Evolutionary conservation across 2,113 vertebrate genomes (phyloP).

Genomic region (Alosa alosa): DNA sequence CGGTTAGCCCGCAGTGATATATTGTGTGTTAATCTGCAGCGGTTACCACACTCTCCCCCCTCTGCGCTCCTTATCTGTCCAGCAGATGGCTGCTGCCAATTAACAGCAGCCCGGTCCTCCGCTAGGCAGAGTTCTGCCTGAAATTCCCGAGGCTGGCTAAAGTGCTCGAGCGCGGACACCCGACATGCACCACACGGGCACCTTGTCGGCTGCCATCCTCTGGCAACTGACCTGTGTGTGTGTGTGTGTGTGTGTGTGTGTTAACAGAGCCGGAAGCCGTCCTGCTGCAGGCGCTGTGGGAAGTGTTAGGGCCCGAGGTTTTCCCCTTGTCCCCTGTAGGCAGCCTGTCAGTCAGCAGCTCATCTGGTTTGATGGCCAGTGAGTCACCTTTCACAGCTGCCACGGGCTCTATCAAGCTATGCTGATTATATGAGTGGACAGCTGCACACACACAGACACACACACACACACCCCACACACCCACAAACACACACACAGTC

Average conservation of each 20-base stretch:
- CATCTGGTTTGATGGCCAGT: background rate
- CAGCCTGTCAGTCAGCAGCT: background rate
- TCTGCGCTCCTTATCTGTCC: background rate
- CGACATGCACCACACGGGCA: background rate
- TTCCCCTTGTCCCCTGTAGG: background rate
- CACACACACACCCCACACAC: background rate
- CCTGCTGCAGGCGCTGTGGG: too few relatives aligned
- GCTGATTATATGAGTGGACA: background rate
- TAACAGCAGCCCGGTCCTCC: background rate
- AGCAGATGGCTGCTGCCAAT: background rate
- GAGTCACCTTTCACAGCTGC: background rate
- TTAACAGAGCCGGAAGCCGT: too few relatives aligned
- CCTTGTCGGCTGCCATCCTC: background rate
- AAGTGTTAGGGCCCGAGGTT: background rate
- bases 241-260: background rate
- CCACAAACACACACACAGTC: background rate
- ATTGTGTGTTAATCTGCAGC: background rate
- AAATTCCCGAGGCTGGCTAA: background rate
- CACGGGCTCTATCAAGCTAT: background rate
- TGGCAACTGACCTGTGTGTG: background rate
- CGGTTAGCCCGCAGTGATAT: background rate
- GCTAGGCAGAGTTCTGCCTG: background rate
- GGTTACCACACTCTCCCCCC: background rate
- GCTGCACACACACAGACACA: background rate
- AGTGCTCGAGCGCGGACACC: background rate